phyloP scores from a whole-genome alignment of 2,113 vertebrate genomes.

The Malurus cyaneus region DNA sequence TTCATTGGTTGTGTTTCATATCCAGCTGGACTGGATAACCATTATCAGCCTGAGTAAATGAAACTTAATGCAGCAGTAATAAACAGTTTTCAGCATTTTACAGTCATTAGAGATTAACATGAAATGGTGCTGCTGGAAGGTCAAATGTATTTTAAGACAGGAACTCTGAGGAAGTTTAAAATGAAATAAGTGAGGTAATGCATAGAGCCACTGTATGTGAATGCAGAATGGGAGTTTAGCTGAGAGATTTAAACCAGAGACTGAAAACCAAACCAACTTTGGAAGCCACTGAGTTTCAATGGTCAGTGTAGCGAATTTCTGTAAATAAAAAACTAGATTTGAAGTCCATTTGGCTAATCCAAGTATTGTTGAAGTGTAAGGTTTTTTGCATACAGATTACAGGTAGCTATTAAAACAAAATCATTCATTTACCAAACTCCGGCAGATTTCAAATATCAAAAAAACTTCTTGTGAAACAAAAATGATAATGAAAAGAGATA shows the following conservation, averaged over 20 bases:
- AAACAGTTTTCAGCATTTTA: neutral
- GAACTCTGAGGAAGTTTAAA: neutral
- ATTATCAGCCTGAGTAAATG: neutral
- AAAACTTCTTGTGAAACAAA: neutral
- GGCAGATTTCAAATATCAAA: neutral
- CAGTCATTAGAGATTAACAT: neutral
- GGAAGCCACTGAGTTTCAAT: neutral
- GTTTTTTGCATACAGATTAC: neutral
- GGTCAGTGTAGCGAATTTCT: neutral
- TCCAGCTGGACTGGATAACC: neutral
- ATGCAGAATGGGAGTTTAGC: neutral
- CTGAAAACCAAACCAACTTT: neutral
- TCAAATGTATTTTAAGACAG: neutral
- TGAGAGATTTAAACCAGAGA: neutral
- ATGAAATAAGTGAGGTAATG: neutral
- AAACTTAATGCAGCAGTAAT: conserved; percentile 5
- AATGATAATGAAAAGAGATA: neutral
- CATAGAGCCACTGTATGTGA: neutral
- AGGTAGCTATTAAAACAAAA: neutral
- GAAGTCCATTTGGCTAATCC: neutral
- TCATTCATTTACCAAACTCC: neutral
- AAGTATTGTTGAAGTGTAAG: neutral
- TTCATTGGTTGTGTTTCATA: neutral
- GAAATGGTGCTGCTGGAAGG: neutral
- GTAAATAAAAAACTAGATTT: neutral